Percentiles rank a stretch among this genome's conserved stretches.
phyloP scores from a whole-genome alignment of 1,140 invertebrate genomes.

The Caenorhabditis brenneri region DNA sequence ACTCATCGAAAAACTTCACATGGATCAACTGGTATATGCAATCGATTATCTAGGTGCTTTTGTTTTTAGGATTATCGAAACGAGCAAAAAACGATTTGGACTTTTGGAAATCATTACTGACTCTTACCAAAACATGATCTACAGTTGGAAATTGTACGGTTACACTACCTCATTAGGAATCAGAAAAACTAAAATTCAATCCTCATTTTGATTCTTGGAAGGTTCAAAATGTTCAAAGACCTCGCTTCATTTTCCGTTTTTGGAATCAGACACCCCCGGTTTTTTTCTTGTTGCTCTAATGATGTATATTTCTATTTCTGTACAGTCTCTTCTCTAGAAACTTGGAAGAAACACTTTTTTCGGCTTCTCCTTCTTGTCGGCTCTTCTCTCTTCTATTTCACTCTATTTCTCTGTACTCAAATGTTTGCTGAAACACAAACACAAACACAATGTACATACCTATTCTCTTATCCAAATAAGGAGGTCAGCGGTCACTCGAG shows the following conservation, averaged over 20 bases:
- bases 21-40: no score
- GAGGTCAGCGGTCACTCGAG: constrained; percentile 34
- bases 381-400: background rate
- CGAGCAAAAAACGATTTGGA: no score
- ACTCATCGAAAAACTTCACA: no score
- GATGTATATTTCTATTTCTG: constrained; percentile 23
- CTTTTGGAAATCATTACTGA: no score
- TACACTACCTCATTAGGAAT: no score
- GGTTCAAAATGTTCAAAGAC: constrained; percentile 29
- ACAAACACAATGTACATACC: constrained; percentile 43
- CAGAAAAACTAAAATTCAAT: no score
- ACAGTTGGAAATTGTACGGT: no score
- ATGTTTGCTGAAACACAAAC: constrained; percentile 41
- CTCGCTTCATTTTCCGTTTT: background rate
- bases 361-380: constrained; percentile 26
- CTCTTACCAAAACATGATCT: no score
- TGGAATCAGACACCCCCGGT: background rate
- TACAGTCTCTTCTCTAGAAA: background rate
- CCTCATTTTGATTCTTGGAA: background rate
- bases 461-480: constrained; percentile 25
- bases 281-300: constrained; percentile 3
- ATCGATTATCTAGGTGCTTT: no score
- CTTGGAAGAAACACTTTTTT: constrained; percentile 41
- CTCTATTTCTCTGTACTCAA: background rate
- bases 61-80: no score